phyloP scores from a whole-genome alignment of 1,140 invertebrate genomes.

The Drosophila pallidifrons region DNA sequence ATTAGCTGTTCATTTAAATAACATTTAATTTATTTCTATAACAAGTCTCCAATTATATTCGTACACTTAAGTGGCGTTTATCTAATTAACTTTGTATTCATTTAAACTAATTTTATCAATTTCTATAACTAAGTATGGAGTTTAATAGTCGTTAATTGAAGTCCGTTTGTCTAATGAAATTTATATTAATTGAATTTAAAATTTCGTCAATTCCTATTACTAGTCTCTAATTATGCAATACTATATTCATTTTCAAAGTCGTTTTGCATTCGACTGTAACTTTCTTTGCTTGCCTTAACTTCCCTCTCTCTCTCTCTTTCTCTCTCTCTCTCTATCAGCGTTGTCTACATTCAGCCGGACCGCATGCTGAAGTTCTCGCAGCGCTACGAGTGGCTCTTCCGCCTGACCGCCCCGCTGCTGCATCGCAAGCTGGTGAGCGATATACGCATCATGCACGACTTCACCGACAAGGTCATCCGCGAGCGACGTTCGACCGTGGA shows the following conservation, averaged over 20 bases:
- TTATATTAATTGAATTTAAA: too few species aligned
- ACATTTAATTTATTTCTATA: too few species aligned
- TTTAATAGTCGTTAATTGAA: too few species aligned
- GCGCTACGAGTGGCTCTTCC: slow-evolving; percentile 68
- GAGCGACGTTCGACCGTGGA: slow-evolving; percentile 59
- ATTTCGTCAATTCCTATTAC: too few species aligned
- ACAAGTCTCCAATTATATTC: too few species aligned
- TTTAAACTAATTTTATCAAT: too few species aligned
- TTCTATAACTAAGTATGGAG: too few species aligned
- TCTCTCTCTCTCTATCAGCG: slow-evolving; percentile 35
- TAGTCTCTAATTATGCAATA: too few species aligned
- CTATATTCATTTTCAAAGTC: not conserved
- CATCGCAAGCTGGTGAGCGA: slow-evolving; percentile 52
- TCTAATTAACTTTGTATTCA: too few species aligned
- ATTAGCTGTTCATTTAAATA: too few species aligned
- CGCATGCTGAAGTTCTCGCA: slow-evolving; percentile 67
- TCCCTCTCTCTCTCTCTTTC: not conserved
- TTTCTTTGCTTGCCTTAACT: not conserved
- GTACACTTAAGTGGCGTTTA: too few species aligned
- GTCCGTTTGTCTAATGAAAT: too few species aligned
- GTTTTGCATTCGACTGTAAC: not conserved
- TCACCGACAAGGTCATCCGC: slow-evolving; percentile 75
- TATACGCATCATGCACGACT: slow-evolving; percentile 74
- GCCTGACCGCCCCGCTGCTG: slow-evolving; percentile 45
- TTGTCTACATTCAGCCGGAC: slow-evolving; percentile 67